A percentile compares a stretch with the other conserved stretches of the same genome.
These are phyloP conservation scores for Stigmatopora argus DNA, from an alignment of 2,113 vertebrate species.

Conservation along the genomic window DNA sequence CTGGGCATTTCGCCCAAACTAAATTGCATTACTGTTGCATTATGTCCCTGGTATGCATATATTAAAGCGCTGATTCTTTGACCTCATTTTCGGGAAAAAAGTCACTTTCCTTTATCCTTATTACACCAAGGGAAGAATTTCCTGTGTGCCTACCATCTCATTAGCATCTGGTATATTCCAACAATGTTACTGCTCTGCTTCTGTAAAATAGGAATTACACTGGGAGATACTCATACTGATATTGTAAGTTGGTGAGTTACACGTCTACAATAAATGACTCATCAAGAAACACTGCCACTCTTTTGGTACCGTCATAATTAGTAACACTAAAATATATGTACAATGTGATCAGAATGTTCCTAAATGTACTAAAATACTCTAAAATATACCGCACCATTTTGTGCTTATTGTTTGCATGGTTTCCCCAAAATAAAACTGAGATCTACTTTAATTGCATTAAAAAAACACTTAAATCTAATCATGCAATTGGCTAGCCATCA, in stretches of 20 bases:
- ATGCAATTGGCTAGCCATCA: too few species aligned
- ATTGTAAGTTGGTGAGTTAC: constrained; percentile 39
- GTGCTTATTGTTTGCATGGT: too few species aligned
- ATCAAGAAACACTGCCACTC: constrained; percentile 32
- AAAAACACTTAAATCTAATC: too few species aligned
- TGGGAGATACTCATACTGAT: constrained; percentile 52
- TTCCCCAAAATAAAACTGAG: too few species aligned
- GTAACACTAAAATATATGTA: too few species aligned
- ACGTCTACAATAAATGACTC: constrained; percentile 36
- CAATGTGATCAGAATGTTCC: too few species aligned
- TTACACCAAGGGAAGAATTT: constrained; percentile 29
- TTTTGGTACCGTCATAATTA: too few species aligned
- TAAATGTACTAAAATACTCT: too few species aligned
- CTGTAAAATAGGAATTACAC: constrained; percentile 53
- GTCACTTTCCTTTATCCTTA: constrained; percentile 9
- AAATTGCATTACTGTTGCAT: constrained; percentile 72
- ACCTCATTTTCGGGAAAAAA: constrained; percentile 32
- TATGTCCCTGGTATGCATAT: constrained; percentile 63
- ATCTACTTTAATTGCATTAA: too few species aligned
- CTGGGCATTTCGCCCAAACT: constrained; percentile 65
- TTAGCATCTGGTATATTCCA: constrained; percentile 61
- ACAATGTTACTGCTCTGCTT: constrained; percentile 40
- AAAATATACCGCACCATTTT: too few species aligned
- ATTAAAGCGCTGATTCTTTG: constrained; percentile 52
- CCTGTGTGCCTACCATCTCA: constrained; percentile 27